Evolutionary conservation across 1,140 invertebrate species (phyloP), one percentile per base, ranked within the genome.

Genomic region (Mizuhopecten yessoensis): DNA sequence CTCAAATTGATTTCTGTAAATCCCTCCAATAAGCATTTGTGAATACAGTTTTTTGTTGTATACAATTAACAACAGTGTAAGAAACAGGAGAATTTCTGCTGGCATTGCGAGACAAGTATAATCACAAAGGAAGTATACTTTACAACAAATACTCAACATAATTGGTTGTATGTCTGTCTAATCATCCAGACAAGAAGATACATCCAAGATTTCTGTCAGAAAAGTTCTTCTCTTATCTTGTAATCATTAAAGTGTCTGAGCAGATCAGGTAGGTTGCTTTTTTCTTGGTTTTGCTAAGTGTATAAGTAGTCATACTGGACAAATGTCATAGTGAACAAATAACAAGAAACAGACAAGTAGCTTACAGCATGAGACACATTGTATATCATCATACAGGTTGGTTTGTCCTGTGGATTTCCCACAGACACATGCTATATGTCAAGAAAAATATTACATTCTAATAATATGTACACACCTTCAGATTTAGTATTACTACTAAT

Each of bases 371-470:
- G 57, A 75, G 57, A 75, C 57, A 75, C n/a, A 29, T 39, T 39
- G 36, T 39, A 75, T 75, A n/a, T 5, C 57, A 75, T 75, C 57
- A 75, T 75, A 75, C 11, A 75, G 57, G n/a, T 49, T 10, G n/a
- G 11, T 3, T 23, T 75, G 29, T n/a, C 23, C 57, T 75, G 57
- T 75, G 57, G 5, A 39, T 13, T 39, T 75, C 57, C 17, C 57
- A 75, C 9, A 75, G 9, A 29, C 57, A 75, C 57, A 75, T 5
- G n/a, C 57, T n/a, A 75, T 75, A 75, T 29, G 57, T 75, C 57
- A 75, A 75, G 57, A 75, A 75, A 75, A 75, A 75, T 75, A 75
- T 75, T 75, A 75, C 57, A 29, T 75, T 75, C 57, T 75, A 75
- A 75, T 75, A 75, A 75, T 75, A 75, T 75, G 57, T 75, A 75